Percentiles rank a stretch among this genome's conserved stretches.
phyloP scores from a whole-genome alignment of 2,113 vertebrate genomes.

The Riparia riparia region DNA sequence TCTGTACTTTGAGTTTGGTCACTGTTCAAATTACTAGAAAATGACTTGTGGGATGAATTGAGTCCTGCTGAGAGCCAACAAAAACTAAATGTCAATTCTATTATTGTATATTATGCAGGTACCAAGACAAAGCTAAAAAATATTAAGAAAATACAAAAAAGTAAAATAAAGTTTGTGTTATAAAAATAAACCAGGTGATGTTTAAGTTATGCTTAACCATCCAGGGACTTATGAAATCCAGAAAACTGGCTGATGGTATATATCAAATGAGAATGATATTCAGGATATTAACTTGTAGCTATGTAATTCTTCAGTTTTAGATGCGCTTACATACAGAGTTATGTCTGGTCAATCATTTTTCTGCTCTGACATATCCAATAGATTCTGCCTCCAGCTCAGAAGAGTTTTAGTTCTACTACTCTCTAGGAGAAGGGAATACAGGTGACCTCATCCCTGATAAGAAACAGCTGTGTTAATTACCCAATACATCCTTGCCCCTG shows the following conservation, averaged over 20 bases:
- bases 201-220: neutral
- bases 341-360: neutral
- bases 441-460: neutral
- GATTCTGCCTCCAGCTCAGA: neutral
- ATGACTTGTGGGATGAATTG: neutral
- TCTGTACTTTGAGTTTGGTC: neutral
- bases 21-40: neutral
- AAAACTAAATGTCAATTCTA: neutral
- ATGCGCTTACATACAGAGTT: accelerated
- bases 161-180: neutral
- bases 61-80: neutral
- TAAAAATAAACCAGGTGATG: neutral
- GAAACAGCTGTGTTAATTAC: neutral
- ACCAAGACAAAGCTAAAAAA: neutral
- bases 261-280: neutral
- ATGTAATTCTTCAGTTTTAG: neutral
- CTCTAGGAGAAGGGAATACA: neutral
- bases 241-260: neutral
- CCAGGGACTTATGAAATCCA: neutral
- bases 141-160: neutral
- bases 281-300: neutral
- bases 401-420: neutral
- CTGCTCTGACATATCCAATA: neutral
- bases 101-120: neutral
- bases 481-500: neutral